These are phyloP conservation scores for Stegastes partitus DNA, from an alignment of 2,113 vertebrate genomes.

Conservation along the genomic window DNA sequence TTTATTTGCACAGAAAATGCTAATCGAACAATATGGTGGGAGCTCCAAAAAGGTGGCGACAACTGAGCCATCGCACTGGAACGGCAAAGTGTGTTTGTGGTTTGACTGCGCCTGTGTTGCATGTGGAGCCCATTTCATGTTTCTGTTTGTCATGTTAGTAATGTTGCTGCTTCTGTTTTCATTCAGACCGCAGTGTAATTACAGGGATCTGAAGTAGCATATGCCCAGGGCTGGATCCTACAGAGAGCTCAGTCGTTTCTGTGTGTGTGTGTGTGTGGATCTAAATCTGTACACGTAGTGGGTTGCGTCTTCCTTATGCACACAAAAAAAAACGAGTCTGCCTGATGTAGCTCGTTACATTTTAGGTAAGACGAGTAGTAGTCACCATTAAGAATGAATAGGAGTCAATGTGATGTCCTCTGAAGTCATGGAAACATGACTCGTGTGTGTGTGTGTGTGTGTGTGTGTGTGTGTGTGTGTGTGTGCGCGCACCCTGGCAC, in stretches of 20 bases:
- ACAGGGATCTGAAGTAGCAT: conserved; percentile 55
- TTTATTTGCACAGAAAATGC: too few species aligned
- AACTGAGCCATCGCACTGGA: too few species aligned
- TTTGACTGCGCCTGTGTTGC: too few species aligned
- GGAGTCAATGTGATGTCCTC: too few species aligned
- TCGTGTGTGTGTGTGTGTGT: not conserved
- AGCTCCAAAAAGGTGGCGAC: too few species aligned
- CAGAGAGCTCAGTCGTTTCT: conserved; percentile 30
- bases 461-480: conserved; percentile 31
- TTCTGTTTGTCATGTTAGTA: conserved; percentile 13
- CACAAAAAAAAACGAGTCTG: too few species aligned
- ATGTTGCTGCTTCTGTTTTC: conserved; percentile 41
- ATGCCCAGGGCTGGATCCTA: conserved; percentile 47
- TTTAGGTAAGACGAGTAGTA: too few species aligned
- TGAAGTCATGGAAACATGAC: too few species aligned
- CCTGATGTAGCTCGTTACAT: too few species aligned
- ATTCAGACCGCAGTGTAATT: conserved; percentile 63
- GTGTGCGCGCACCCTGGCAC: conserved; percentile 50
- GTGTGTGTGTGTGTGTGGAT: conserved; percentile 4
- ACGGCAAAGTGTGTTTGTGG: not conserved
- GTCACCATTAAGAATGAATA: too few species aligned
- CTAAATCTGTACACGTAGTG: not conserved
- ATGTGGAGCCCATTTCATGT: not conserved
- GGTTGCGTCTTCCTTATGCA: not conserved
- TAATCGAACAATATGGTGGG: too few species aligned